Evolutionary conservation across 2,797 vertebrate genomes (phyloP), one percentile per base, ranked within the genome.

Genomic region (Tapera naevia): DNA sequence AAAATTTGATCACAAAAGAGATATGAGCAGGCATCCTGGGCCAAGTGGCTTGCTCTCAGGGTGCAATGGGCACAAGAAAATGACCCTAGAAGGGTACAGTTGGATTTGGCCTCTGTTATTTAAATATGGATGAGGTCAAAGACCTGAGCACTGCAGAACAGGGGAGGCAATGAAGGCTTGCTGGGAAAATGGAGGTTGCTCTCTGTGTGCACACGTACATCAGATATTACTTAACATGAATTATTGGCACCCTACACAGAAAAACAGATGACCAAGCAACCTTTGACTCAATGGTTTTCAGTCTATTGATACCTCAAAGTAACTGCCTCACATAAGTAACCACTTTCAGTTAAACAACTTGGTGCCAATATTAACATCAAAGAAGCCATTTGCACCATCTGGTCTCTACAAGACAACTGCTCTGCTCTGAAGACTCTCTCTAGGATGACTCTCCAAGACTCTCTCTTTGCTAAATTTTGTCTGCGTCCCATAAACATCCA

Each of bases 261-360:
- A 73, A 60, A 89, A 64, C 53, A 56, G 48, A 48, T 58, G 10
- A n/a, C 67, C 7, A 0, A 66, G 27, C 33, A 39, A 45, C 1
- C 8, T 48, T 50, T 3, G 13, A 13, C 4, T 9, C 27, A 43
- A 5, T 0, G 0, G 30, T 15, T 61, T 91, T 90, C 54, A 65
- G 30, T 58, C 43, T 48, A 24, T 61, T 60, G 39, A 12, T 41
- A 64, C 7, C 54, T 86, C 64, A 39, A 65, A 71, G 39, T 3
- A 13, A 61, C 16, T 1, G 0, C 21, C 65, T 73, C 43, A 50
- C 4, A 4, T 17, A 45, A 69, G 48, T 64, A 72, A 79, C 24
- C 35, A 66, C 11, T 14, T 66, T 66, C 46, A 24, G 35, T 61
- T n/a, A 64, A 85, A 75, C 27, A 80, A n/a, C 39, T 67, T 0